Base-by-base conservation (phyloP, 2,797 vertebrate genomes). In the Schizopygopsis malacanthus region DNA sequence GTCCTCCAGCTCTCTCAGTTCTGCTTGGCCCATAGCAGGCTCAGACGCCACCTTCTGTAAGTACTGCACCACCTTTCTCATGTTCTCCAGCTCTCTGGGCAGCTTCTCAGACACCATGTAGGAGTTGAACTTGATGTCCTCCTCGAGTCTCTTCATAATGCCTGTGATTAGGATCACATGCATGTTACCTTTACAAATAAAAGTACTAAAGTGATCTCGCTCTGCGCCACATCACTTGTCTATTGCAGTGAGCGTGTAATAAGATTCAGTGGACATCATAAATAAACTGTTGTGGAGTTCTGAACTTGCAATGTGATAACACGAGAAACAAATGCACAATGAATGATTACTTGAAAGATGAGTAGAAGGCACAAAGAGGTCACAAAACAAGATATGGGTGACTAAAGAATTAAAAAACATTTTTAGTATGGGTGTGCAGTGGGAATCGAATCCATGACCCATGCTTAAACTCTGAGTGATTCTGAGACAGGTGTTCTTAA, bases 61-160 rank as follows among this genome's bases (percentile, higher is more conserved):
- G 92, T 96, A 96, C 91, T 97, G 95, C 77, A 95, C 89, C 1
- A 94, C 94, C 12, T 92, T 95, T 88, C 95, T 96, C 93, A 96
- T 97, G 16, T 90, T 95, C 89, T 97, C 97, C 91, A 99, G 90
- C 92, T 99, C 98, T 92, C 96, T 96, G 43, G 98, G 97, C 72
- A 98, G 93, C 91, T 99, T 99, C 91, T 99, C 98, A 83, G 95
- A 95, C 79, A 96, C 96, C 93, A 99, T 96, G 88, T 99, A 99
- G 33, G 96, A 95, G 93, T 97, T 99, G 92, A 98, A 97, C 94
- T 98, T 98, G 79, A 97, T 96, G 93, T 99, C 98, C 90, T 98
- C 97, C 90, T 99, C 97, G 13, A 99, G 95, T 90, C 97, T 96
- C 93, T 97, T 99, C 96, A 98, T 96, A 92, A 99, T 93, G 90